Percentiles rank a stretch among this genome's conserved stretches.
Conservation (phyloP, 2,888 invertebrate genomes). For the Lasioglossum vierecki region DNA sequence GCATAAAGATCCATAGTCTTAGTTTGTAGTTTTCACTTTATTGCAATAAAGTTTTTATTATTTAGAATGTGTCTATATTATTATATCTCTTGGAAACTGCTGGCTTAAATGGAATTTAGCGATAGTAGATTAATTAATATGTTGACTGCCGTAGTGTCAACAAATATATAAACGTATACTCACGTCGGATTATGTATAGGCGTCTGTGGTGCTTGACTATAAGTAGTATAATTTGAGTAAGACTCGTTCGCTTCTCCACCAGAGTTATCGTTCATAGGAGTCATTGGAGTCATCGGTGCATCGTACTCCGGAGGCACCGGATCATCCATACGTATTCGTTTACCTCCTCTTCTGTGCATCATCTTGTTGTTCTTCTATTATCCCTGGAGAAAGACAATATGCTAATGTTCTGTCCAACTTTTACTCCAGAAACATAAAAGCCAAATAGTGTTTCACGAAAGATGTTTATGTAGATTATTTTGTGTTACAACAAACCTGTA, state of each 20-base stretch:
- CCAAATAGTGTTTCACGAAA: neutral
- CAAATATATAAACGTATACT: slow-evolving; percentile 38
- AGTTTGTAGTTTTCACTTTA: too few relatives aligned
- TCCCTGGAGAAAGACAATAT: slow-evolving; percentile 10
- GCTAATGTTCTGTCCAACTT: neutral
- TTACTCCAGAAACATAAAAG: slow-evolving; percentile 5
- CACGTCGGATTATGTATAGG: slow-evolving; percentile 80
- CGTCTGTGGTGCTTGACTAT: slow-evolving; percentile 83
- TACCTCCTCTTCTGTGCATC: slow-evolving; percentile 94
- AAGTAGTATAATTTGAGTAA: slow-evolving; percentile 83
- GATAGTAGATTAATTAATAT: neutral
- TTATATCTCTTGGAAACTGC: too few relatives aligned
- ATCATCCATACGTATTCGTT: slow-evolving; percentile 96
- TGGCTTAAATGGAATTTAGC: neutral
- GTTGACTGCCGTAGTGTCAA: too few relatives aligned
- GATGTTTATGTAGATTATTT: too few relatives aligned
- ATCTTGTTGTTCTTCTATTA: slow-evolving; percentile 40
- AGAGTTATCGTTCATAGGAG: slow-evolving; percentile 86
- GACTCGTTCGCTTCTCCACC: slow-evolving; percentile 83
- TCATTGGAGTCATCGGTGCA: slow-evolving; percentile 87
- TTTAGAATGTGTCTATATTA: too few relatives aligned
- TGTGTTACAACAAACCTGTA: slow-evolving; percentile 40
- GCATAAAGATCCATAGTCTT: too few relatives aligned
- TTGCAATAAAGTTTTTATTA: too few relatives aligned
- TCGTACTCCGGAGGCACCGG: slow-evolving; percentile 94